Percentiles rank a stretch among this genome's conserved stretches.
Conservation (phyloP, 2,113 vertebrate genomes). For the Pseudorasbora parva region DNA sequence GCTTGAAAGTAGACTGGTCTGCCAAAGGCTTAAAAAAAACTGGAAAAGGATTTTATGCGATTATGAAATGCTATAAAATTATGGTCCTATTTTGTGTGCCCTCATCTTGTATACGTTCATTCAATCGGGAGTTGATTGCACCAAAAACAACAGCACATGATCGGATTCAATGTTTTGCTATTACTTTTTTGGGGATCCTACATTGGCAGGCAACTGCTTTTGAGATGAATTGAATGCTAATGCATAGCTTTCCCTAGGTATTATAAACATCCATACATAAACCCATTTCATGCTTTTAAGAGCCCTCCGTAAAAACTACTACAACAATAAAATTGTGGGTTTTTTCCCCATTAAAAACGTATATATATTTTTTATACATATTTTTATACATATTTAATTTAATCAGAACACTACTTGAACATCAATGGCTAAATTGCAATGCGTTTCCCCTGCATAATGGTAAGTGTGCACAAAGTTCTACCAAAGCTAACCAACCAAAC, state of each 20-base stretch:
- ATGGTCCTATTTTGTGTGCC: too few species aligned
- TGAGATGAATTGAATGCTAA: background rate
- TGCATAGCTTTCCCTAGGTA: background rate
- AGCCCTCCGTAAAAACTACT: background rate
- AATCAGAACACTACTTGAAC: background rate
- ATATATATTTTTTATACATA: too few species aligned
- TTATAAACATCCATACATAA: background rate
- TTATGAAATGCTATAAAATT: too few species aligned
- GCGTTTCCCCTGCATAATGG: background rate
- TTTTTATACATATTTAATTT: too few species aligned
- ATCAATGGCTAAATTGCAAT: background rate
- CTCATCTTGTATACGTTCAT: too few species aligned
- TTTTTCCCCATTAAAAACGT: background rate
- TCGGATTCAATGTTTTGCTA: background rate
- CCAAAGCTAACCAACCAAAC: slow-evolving; percentile 10
- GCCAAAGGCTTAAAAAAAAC: too few species aligned
- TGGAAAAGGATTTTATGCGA: too few species aligned
- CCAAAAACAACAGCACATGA: background rate
- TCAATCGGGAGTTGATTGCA: background rate
- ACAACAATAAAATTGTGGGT: background rate
- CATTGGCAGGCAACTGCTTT: background rate
- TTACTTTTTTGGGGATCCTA: background rate
- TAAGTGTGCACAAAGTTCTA: background rate
- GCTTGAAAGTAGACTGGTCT: too few species aligned
- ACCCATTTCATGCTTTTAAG: background rate